Conservation (phyloP, 35 echinoderm and acorn worm species). For the Amphiura filiformis region DNA sequence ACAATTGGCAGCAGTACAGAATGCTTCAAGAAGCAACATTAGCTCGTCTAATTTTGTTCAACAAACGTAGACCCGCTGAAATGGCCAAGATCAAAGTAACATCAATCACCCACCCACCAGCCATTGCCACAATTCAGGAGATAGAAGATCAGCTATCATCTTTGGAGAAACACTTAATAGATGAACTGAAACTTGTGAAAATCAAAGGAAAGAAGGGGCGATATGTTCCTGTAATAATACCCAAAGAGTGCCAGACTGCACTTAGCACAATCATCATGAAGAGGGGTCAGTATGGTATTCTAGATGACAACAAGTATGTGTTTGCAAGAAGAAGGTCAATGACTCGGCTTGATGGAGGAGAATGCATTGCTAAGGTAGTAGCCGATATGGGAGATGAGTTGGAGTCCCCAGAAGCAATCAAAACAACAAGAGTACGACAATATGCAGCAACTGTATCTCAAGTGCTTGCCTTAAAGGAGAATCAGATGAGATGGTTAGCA, state of each 20-base stretch:
- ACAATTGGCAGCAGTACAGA: too few species aligned
- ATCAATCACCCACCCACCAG: too few species aligned
- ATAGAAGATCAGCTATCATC: too few species aligned
- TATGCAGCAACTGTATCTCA: not conserved
- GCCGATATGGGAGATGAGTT: not conserved
- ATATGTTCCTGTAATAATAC: conserved; percentile 40
- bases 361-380: conserved; percentile 8
- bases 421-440: not conserved
- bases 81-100: too few species aligned
- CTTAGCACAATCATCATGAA: not conserved
- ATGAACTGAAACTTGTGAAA: too few species aligned
- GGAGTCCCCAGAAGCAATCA: not conserved
- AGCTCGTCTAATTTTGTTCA: too few species aligned
- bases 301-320: conserved; percentile 21
- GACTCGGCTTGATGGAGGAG: not conserved
- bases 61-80: too few species aligned
- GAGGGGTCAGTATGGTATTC: not conserved
- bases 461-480: too few species aligned
- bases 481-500: too few species aligned
- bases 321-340: conserved; percentile 23
- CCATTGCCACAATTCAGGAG: too few species aligned
- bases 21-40: too few species aligned
- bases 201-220: conserved; percentile 28
- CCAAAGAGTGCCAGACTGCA: conserved; percentile 17
- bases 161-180: too few species aligned